phyloP scores from a whole-genome alignment of 2,113 vertebrate genomes.

The Gulo gulo region DNA sequence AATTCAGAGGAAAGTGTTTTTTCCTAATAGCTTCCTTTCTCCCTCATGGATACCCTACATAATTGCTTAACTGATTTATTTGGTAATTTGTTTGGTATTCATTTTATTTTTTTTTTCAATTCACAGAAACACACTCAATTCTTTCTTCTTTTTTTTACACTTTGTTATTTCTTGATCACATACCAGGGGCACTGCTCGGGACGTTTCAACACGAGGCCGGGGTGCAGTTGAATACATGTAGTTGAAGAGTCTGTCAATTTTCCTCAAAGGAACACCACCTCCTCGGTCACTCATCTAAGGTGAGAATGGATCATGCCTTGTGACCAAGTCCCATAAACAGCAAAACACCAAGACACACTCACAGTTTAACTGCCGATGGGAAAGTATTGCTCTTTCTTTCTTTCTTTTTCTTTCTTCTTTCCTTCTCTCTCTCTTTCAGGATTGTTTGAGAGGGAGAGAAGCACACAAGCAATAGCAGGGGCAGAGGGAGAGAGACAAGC shows the following conservation, averaged over 20 bases:
- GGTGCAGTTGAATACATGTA: slow-evolving; percentile 98
- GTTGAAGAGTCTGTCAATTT: slow-evolving; percentile 96
- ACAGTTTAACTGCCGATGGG: not conserved
- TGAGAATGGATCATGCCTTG: slow-evolving; percentile 9
- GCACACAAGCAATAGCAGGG: not conserved
- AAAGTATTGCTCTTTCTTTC: not conserved
- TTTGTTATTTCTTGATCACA: slow-evolving; percentile 51
- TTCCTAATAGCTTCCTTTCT: not conserved
- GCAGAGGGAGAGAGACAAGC: not conserved
- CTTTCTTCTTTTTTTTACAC: not conserved
- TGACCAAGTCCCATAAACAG: not conserved
- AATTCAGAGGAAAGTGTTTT: not conserved
- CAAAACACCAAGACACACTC: not conserved
- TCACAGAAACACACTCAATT: not conserved
- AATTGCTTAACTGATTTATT: not conserved
- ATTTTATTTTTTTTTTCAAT: not conserved
- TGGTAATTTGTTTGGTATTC: not conserved
- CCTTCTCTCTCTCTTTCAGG: too few species aligned
- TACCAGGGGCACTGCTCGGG: slow-evolving; percentile 93
- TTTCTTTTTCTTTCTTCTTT: too few species aligned
- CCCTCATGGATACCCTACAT: not conserved
- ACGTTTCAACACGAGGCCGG: slow-evolving; percentile 88
- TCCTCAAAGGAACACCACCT: slow-evolving; percentile 95
- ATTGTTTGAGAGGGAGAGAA: not conserved
- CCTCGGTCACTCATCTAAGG: slow-evolving; percentile 94